Percentiles rank a stretch among this genome's conserved stretches.
Conservation (phyloP, 2,113 vertebrate genomes). For the Chionodraco myersi region DNA sequence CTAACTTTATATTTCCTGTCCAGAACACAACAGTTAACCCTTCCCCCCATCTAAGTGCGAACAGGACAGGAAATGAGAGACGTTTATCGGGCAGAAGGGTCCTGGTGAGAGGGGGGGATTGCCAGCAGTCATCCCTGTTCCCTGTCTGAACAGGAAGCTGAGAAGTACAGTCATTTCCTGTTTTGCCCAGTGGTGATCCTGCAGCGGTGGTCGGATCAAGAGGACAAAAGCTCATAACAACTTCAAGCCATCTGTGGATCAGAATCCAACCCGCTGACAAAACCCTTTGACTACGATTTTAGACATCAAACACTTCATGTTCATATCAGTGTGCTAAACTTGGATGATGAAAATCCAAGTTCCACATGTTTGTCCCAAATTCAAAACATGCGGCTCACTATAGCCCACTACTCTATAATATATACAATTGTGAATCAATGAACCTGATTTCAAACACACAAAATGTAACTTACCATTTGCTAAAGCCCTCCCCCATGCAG, state of each 20-base stretch:
- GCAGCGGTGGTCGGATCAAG: conserved; percentile 49
- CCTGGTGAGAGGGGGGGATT: conserved; percentile 47
- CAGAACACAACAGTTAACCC: conserved; percentile 33
- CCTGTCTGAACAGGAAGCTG: conserved; percentile 81
- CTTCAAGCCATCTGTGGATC: conserved; percentile 30
- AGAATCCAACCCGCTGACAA: background rate
- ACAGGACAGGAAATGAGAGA: conserved; percentile 78
- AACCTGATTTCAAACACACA: background rate
- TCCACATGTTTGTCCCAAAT: background rate
- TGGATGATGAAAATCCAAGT: too few species aligned
- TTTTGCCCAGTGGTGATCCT: conserved; percentile 77
- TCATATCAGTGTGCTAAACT: background rate
- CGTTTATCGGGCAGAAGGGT: conserved; percentile 65
- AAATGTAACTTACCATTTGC: background rate
- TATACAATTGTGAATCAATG: background rate
- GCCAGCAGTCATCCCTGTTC: conserved; percentile 70
- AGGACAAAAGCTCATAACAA: conserved; percentile 56
- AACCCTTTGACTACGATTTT: conserved; percentile 16
- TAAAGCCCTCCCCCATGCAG: background rate
- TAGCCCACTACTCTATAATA: background rate
- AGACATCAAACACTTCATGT: conserved; percentile 6
- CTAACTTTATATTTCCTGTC: conserved; percentile 54
- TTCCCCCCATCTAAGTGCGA: conserved; percentile 1
- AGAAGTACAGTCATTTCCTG: conserved; percentile 84
- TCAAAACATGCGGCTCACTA: background rate